These are phyloP conservation scores for Orientallactaga bullata DNA, from an alignment of 2,113 vertebrate species.

Conservation along the genomic window DNA sequence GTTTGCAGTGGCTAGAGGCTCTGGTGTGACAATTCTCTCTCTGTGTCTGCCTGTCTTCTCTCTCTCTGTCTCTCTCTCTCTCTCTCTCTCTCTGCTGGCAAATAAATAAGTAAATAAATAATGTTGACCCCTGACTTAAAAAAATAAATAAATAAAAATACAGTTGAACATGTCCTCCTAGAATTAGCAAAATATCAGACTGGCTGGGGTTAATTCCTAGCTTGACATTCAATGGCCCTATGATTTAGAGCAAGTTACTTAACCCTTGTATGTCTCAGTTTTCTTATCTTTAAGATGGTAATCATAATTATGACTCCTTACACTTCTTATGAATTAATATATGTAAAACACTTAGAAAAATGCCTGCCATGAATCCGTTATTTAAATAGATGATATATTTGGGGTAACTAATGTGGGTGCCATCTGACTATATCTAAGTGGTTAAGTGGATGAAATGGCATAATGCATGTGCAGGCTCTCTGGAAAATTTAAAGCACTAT, in stretches of 20 bases:
- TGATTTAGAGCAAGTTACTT: conserved; percentile 7
- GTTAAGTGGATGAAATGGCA: conserved; percentile 41
- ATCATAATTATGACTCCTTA: conserved; percentile 21
- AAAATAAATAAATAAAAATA: background rate
- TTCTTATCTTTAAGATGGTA: conserved; percentile 44
- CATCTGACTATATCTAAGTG: conserved; percentile 62
- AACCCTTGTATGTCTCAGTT: conserved; percentile 38
- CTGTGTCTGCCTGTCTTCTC: too few relatives aligned
- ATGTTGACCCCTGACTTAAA: background rate
- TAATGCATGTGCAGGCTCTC: background rate
- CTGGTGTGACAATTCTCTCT: too few relatives aligned
- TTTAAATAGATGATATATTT: conserved; percentile 62
- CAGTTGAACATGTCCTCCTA: background rate
- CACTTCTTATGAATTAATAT: conserved; percentile 48
- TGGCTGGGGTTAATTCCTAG: background rate
- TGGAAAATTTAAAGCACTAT: conserved; percentile 32
- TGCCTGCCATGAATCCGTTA: conserved; percentile 45
- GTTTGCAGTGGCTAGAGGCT: too few relatives aligned
- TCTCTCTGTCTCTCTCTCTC: background rate
- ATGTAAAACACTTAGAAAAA: conserved; percentile 34
- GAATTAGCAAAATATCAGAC: background rate
- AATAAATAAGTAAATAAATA: too few relatives aligned
- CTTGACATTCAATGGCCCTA: background rate
- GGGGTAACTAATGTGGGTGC: conserved; percentile 43
- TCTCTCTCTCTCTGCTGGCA: too few relatives aligned